Percentiles rank a stretch among this genome's conserved stretches.
Conservation (phyloP, 2,888 invertebrate genomes). For the Lapara coniferarum region DNA sequence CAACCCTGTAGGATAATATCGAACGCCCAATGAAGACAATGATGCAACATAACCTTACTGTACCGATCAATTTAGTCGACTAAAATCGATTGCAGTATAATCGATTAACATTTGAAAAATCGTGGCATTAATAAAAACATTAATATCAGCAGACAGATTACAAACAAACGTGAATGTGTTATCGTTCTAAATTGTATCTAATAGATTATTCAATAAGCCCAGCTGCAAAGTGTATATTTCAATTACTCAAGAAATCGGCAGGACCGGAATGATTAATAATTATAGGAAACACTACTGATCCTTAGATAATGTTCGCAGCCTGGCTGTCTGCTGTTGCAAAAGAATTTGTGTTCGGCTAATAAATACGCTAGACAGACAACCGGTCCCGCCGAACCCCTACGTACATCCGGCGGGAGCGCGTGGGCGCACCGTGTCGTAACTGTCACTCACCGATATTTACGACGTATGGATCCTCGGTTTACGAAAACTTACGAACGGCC, state of each 20-base stretch:
- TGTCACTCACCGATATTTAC: conserved; percentile 74
- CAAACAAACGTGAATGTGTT: conserved; percentile 30
- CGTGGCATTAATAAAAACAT: conserved; percentile 31
- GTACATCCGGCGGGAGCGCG: conserved; percentile 78
- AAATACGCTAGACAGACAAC: conserved; percentile 64
- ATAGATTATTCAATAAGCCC: conserved; percentile 70
- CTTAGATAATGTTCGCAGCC: conserved; percentile 71
- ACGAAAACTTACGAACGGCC: conserved; percentile 50
- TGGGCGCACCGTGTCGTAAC: conserved; percentile 69
- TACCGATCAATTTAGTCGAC: conserved; percentile 10
- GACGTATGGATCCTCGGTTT: conserved; percentile 59
- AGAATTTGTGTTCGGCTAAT: conserved; percentile 51
- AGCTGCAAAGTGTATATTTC: conserved; percentile 73
- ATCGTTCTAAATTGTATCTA: conserved; percentile 63
- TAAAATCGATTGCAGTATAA: conserved; percentile 45
- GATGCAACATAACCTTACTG: conserved; percentile 30
- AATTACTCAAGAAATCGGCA: conserved; percentile 60
- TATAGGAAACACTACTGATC: conserved; percentile 77
- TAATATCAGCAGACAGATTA: conserved; percentile 50
- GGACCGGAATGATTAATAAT: conserved; percentile 77
- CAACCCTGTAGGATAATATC: conserved; percentile 61
- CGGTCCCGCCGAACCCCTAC: conserved; percentile 79
- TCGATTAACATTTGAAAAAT: conserved; percentile 58
- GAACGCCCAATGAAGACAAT: conserved; percentile 29
- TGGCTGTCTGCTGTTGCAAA: conserved; percentile 80